These are phyloP conservation scores for Microchrysa polita DNA, from an alignment of 2,888 invertebrate species.

Conservation along the genomic window DNA sequence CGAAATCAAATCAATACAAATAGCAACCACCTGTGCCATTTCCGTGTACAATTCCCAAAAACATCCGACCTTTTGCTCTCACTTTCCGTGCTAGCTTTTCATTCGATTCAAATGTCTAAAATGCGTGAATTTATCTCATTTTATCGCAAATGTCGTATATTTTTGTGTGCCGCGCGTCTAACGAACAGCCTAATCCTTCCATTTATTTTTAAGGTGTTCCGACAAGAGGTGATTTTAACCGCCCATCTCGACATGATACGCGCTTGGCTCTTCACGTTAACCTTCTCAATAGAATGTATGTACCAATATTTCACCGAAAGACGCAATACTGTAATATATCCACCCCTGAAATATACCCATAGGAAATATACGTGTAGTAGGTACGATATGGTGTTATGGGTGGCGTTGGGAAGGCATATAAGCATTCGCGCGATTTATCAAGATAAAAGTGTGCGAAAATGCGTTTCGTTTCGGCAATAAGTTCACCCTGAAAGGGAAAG, in stretches of 20 bases:
- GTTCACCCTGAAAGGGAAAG: slow-evolving; percentile 25
- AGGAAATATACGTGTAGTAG: background rate
- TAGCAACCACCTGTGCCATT: slow-evolving; percentile 37
- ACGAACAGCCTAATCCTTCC: slow-evolving; percentile 14
- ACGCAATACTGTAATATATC: too few species aligned
- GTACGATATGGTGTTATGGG: background rate
- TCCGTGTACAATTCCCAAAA: slow-evolving; percentile 29
- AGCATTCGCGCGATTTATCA: slow-evolving; percentile 15
- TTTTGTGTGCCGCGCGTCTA: background rate
- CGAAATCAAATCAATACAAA: slow-evolving; percentile 33
- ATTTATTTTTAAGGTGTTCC: slow-evolving; percentile 12
- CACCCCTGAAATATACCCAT: too few species aligned
- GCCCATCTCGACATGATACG: background rate
- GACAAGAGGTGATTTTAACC: background rate
- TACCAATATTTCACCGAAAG: too few species aligned
- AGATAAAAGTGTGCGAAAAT: slow-evolving; percentile 34
- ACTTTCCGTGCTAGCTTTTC: slow-evolving; percentile 7
- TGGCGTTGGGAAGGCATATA: background rate
- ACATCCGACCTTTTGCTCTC: background rate
- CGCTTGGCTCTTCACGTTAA: background rate
- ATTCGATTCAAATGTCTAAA: background rate
- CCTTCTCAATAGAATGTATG: background rate
- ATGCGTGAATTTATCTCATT: slow-evolving; percentile 28
- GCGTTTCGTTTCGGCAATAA: slow-evolving; percentile 11
- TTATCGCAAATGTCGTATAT: slow-evolving; percentile 31